Evolutionary conservation across 2,113 vertebrate species (phyloP).

Genomic region (Bos javanicus): DNA sequence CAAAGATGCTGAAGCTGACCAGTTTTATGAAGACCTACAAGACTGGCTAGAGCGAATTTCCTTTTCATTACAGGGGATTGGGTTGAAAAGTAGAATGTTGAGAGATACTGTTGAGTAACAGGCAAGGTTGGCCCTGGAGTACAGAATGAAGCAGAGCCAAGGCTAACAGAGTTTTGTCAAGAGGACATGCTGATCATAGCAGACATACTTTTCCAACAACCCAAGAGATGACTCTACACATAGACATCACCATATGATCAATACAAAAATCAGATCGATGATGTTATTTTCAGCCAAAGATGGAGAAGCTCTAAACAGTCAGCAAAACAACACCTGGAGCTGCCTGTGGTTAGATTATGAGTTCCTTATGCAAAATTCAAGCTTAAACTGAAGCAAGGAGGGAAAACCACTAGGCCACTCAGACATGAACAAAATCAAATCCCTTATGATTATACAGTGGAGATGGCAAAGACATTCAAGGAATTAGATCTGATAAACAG

Average conservation of each 20-base stretch:
- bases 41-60: accelerated
- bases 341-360: neutral
- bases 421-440: neutral
- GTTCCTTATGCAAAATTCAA: neutral
- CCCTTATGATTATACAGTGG: neutral
- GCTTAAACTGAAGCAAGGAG: neutral
- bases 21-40: neutral
- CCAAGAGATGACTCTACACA: neutral
- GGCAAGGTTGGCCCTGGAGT: neutral
- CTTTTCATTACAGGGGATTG: neutral
- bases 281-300: neutral
- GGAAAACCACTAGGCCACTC: neutral
- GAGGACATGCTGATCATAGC: neutral
- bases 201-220: neutral
- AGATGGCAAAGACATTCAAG: neutral
- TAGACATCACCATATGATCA: neutral
- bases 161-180: neutral
- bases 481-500: neutral
- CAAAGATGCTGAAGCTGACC: neutral
- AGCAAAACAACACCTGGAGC: neutral
- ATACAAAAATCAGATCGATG: neutral
- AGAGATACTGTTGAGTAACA: neutral
- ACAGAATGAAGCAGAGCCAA: neutral
- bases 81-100: neutral
- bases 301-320: neutral